Base-by-base conservation (phyloP, 2,113 vertebrate species). In the Myiopsitta monachus region DNA sequence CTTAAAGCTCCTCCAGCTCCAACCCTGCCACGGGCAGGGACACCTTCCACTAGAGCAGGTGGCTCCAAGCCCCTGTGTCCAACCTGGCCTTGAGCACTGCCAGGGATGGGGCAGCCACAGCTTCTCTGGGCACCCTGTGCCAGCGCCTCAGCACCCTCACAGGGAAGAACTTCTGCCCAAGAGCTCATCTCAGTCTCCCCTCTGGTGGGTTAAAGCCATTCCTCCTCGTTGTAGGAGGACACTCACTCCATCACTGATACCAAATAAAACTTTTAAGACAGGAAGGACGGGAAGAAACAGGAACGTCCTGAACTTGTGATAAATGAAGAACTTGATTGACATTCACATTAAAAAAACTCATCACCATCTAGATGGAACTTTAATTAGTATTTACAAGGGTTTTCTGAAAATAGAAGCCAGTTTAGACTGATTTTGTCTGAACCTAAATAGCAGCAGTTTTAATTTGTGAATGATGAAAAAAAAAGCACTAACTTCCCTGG, bases 241-340 rank as follows among this genome's bases (percentile, higher is more conserved):
- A 47, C 19, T 73, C 33, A 8, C 51, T 30, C 5, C 27, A 59
- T 57, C 43, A 27, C 0, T 12, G 14, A 18, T 9, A 38, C 0
- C 24, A 88, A 76, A 54, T 22, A 8, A 49, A 72, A 28, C 33
- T 68, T 75, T 46, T 43, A 59, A 59, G 43, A 49, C 0, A 2
- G 16, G 31, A 81, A 64, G 44, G 47, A 83, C 17, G 22, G 18
- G n/a, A 80, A 90, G 75, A 61, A 85, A 68, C 4, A 68, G 18
- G 17, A 83, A 62, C 18, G 77, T 27, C 28, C 18, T 66, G 49
- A 69, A 61, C 21, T 33, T 36, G 21, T 4, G 4, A 57, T 33
- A 67, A 73, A 88, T 15, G 0, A 72, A 54, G 38, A 79, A 86
- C 0, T 2, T 39, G 10, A 23, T 4, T 73, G 27, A 85, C 1